Conservation (phyloP, 2,797 vertebrate species). For the Acrossocheilus fasciatus region DNA sequence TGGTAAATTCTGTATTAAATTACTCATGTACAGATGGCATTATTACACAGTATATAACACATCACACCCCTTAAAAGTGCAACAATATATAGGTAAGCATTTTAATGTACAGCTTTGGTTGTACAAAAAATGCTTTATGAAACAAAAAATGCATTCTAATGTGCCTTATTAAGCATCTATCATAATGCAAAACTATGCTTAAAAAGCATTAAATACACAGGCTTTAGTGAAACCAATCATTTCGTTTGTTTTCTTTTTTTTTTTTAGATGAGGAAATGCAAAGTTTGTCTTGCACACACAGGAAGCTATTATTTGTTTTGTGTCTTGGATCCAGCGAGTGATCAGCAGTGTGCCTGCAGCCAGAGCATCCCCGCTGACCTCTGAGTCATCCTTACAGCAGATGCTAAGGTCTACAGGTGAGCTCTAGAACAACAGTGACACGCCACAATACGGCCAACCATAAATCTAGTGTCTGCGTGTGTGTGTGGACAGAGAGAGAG, state of each 20-base stretch:
- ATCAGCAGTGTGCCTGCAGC: conserved; percentile 8
- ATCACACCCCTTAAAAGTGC: conserved; percentile 3
- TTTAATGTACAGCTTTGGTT: not conserved
- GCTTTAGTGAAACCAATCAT: not conserved
- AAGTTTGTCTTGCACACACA: not conserved
- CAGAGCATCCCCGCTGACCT: conserved; percentile 15
- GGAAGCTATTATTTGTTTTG: not conserved
- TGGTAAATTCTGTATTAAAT: not conserved
- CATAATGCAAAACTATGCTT: not conserved
- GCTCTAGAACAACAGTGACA: conserved; percentile 5
- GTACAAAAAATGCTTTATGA: not conserved
- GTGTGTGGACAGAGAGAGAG: conserved; percentile 12
- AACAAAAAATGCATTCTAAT: not conserved
- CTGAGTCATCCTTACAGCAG: conserved; percentile 45
- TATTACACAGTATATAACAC: not conserved
- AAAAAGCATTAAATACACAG: not conserved
- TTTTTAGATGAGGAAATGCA: not conserved
- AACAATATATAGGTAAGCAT: not conserved
- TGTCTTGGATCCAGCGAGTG: not conserved
- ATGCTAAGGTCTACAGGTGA: conserved; percentile 24
- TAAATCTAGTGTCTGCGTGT: conserved; percentile 28
- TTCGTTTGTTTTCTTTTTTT: not conserved
- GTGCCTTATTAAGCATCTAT: not conserved
- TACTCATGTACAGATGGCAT: not conserved
- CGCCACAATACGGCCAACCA: not conserved